Evolutionary conservation across 2,113 vertebrate genomes (phyloP), one percentile per base, ranked within the genome.

Genomic region (Artemisiospiza belli): DNA sequence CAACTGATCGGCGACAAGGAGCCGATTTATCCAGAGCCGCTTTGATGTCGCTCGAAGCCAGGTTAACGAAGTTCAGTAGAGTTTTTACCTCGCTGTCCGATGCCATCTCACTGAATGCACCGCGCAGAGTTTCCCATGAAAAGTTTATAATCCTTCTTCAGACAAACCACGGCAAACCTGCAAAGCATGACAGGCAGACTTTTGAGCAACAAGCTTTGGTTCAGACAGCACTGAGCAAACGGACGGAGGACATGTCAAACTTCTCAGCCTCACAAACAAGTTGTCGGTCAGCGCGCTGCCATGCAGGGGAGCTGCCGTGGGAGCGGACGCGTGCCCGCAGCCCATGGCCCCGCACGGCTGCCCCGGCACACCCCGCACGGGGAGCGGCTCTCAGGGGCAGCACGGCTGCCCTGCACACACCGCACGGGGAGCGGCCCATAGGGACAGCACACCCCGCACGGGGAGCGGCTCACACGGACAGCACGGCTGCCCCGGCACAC

Each of bases 1-100:
- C 99, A 95, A 99, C 99, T 0, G 99, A 99, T 86, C 99, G 99
- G 86, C 99, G 98, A 97, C 99, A 99, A 20, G 99, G 99, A 15
- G 99, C 99, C 0, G 99, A 99, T 96, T 99, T 99, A 95, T 99
- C 99, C 97, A 99, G 95, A 64, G 99, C 99, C 0, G 99, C 99
- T 97, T 99, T 99, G 97, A 99, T 99, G 97, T 99, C 99, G 1
- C 99, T 99, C 70, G 99, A 99, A 17, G 99, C 99, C 98, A 99
- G 94, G 96, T 99, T 99, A 33, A 99, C 99, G 14, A 99, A 99
- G 97, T 99, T 99, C 79, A 99, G 98, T 25, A 99, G 97, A 12
- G 99, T 99, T 97, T 99, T 99, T 64, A 99, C 99, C 62, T 99
- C 99, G 25, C 98, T 99, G 98, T 99, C 99, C 6, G 99, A 99